These are phyloP conservation scores for Pemphigus obesinymphae DNA, from an alignment of 1,140 invertebrate species.

Conservation along the genomic window DNA sequence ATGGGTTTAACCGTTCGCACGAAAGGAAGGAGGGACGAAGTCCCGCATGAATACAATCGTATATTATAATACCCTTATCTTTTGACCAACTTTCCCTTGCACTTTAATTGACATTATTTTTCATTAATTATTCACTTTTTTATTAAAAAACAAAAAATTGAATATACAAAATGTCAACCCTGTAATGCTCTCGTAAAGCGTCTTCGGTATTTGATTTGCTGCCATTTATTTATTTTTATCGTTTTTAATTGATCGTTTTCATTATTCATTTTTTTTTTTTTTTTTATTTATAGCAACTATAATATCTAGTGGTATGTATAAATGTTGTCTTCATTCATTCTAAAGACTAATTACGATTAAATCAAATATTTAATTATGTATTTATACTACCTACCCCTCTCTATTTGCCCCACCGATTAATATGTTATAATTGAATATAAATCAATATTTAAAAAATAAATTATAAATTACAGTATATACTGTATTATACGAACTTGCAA, in stretches of 20 bases:
- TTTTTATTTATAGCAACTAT: no score
- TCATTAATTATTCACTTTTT: constrained; percentile 6
- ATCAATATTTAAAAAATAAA: no score
- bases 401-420: no score
- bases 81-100: constrained; percentile 15
- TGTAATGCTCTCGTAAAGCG: neutral
- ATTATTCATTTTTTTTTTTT: neutral
- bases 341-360: no score
- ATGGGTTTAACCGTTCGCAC: neutral
- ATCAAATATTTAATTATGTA: no score
- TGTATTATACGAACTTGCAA: no score
- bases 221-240: neutral
- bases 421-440: no score
- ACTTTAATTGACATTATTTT: constrained; percentile 21
- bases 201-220: neutral
- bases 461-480: no score
- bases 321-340: no score
- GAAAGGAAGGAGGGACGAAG: neutral
- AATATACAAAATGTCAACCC: constrained; percentile 1
- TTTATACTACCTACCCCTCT: no score
- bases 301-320: no score
- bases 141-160: neutral
- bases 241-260: constrained; percentile 1
- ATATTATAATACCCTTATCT: constrained; percentile 28
- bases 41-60: neutral